phyloP scores from a whole-genome alignment of 2,113 vertebrate genomes.

The Egretta garzetta region DNA sequence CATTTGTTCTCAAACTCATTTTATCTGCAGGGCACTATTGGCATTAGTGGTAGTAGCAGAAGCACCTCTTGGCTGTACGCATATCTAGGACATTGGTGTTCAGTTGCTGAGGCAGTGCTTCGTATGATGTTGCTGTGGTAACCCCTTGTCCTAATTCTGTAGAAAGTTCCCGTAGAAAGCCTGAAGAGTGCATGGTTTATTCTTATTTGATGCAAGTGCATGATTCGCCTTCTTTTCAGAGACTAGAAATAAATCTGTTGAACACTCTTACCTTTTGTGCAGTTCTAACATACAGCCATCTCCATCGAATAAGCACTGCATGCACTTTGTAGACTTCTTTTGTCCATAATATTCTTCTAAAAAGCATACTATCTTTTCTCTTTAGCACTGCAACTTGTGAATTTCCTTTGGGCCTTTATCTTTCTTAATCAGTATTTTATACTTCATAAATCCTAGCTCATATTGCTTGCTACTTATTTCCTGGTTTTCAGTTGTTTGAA shows the following conservation, averaged over 20 bases:
- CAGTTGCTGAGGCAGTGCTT: neutral
- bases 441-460: conserved; percentile 4
- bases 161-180: neutral
- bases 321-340: neutral
- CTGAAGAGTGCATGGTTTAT: neutral
- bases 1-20: neutral
- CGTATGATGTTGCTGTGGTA: neutral
- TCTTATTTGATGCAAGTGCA: neutral
- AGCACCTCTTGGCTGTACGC: neutral
- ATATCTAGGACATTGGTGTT: neutral
- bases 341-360: neutral
- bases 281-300: neutral
- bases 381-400: neutral
- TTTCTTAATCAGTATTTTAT: neutral
- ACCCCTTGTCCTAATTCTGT: neutral
- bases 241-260: neutral
- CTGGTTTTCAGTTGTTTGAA: conserved; percentile 16
- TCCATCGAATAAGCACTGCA: neutral
- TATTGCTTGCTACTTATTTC: conserved; percentile 23
- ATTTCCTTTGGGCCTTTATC: conserved; percentile 9
- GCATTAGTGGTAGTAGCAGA: neutral
- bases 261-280: neutral
- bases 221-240: neutral
- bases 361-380: neutral
- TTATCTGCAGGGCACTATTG: neutral